Conservation (phyloP, 2,797 vertebrate species). For the Hypotaenidia philippensis region DNA sequence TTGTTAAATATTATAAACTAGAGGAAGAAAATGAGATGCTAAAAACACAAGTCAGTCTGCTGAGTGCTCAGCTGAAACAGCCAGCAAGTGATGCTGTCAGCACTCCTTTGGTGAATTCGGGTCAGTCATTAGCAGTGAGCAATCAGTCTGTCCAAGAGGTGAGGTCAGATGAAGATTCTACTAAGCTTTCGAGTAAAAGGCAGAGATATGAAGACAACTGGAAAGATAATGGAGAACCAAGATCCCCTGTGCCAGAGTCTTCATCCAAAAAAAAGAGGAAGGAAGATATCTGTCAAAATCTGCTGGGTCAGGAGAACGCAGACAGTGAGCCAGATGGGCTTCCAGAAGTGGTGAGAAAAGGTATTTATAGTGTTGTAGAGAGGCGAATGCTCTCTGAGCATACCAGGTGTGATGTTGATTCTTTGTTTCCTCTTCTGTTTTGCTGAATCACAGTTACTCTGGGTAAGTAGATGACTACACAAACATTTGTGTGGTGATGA, state of each 20-base stretch:
- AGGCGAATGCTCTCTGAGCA: not conserved
- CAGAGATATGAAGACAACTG: constrained; percentile 62
- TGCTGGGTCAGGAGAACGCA: not conserved
- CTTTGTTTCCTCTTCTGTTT: not conserved
- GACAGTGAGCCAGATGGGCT: constrained; percentile 85
- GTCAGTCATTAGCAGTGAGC: not conserved
- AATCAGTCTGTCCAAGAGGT: not conserved
- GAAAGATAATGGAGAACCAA: constrained; percentile 21
- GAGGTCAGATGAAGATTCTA: not conserved
- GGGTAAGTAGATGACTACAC: not conserved
- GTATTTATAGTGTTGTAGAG: constrained; percentile 63
- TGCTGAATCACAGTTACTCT: not conserved
- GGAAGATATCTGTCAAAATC: not conserved
- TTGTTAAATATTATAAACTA: constrained; percentile 87
- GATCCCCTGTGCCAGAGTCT: constrained; percentile 57
- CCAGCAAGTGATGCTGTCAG: not conserved
- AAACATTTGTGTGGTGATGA: not conserved
- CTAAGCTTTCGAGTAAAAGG: constrained; percentile 63
- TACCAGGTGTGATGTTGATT: not conserved
- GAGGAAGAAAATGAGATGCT: constrained; percentile 83
- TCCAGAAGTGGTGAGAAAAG: constrained; percentile 89
- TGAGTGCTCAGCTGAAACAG: constrained; percentile 72
- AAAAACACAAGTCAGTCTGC: constrained; percentile 80
- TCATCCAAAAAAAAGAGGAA: constrained; percentile 68
- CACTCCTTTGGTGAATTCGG: not conserved